These are phyloP conservation scores for Bilobella aurantiaca DNA, from an alignment of 1,140 invertebrate species.

Conservation along the genomic window DNA sequence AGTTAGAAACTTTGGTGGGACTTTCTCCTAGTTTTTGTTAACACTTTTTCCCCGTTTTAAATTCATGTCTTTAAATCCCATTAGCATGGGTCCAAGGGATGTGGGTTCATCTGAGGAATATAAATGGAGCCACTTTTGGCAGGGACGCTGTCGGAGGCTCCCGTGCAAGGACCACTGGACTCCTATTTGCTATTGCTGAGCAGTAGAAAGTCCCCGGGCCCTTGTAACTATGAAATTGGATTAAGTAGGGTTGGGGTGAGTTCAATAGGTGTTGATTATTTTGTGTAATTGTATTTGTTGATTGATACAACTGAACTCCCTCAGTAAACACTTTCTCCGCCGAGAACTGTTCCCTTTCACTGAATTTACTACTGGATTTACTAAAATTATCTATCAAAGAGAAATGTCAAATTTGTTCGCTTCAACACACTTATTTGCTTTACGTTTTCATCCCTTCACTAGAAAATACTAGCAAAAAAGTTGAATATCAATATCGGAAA, in stretches of 20 bases:
- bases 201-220: background rate
- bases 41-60: too few species aligned
- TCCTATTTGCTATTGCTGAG: too few species aligned
- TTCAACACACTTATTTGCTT: too few species aligned
- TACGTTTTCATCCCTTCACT: background rate
- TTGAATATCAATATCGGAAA: too few species aligned
- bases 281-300: conserved; percentile 31
- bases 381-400: background rate
- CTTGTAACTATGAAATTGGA: conserved; percentile 20
- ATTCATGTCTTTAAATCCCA: too few species aligned
- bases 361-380: background rate
- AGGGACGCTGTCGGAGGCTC: too few species aligned
- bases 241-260: conserved; percentile 28
- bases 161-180: too few species aligned
- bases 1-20: too few species aligned
- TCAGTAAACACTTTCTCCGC: background rate
- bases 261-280: conserved; percentile 34
- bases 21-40: background rate
- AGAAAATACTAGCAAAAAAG: background rate
- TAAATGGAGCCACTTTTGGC: background rate
- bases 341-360: background rate
- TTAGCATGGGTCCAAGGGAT: too few species aligned
- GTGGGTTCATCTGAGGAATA: conserved; percentile 13
- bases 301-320: conserved; percentile 8
- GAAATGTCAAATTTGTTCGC: too few species aligned